phyloP scores from a whole-genome alignment of 2,113 vertebrate genomes.

The Strix aluco region DNA sequence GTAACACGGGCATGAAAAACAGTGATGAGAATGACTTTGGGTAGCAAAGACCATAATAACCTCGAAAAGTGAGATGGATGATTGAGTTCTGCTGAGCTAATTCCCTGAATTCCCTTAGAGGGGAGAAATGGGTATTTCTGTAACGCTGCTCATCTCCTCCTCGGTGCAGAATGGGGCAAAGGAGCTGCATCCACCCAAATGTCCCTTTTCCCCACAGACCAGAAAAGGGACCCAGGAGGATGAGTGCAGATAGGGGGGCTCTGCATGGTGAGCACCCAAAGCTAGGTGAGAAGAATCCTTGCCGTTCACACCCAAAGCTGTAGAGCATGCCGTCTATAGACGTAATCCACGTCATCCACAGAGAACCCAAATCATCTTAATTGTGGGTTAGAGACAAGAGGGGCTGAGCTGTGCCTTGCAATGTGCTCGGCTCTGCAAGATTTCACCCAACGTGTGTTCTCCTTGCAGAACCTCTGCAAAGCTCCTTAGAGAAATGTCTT shows the following conservation, averaged over 20 bases:
- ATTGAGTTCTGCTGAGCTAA: background rate
- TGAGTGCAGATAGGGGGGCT: background rate
- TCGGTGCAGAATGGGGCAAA: background rate
- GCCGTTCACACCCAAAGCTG: background rate
- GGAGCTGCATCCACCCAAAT: background rate
- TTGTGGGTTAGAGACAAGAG: background rate
- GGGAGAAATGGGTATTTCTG: background rate
- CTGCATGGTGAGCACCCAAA: background rate
- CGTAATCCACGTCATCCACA: no score
- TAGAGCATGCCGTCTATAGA: background rate
- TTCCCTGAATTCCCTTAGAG: background rate
- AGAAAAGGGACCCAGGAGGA: background rate
- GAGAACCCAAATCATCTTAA: background rate
- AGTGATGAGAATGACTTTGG: background rate
- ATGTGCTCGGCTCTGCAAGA: fast-evolving
- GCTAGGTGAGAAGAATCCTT: background rate
- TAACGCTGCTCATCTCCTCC: background rate
- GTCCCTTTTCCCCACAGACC: fast-evolving
- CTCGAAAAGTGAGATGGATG: background rate
- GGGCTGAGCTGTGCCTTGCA: background rate
- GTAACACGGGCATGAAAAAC: background rate
- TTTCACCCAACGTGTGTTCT: background rate
- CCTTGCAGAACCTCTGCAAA: background rate
- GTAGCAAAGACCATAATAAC: background rate
- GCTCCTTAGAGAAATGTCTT: background rate